Conservation (phyloP, 2,797 vertebrate genomes). For the Anguilla anguilla region DNA sequence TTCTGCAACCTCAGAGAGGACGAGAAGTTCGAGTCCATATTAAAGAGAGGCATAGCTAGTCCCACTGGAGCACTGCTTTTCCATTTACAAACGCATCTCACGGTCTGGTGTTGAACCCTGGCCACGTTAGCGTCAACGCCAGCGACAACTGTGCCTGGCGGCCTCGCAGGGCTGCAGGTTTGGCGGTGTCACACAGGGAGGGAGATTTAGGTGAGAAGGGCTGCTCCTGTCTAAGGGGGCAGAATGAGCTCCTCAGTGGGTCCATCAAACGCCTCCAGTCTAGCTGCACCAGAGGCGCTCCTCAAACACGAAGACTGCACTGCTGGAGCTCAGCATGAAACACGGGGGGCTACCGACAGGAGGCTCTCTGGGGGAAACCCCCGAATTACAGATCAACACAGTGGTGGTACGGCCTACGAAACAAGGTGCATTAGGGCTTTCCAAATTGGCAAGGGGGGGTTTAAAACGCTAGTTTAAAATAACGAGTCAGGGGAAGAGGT, state of each 20-base stretch:
- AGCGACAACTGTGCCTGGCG: not conserved
- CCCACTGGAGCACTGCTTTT: not conserved
- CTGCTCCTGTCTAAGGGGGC: not conserved
- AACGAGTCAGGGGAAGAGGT: not conserved
- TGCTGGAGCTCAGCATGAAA: not conserved
- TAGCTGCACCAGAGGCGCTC: not conserved
- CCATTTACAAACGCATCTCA: not conserved
- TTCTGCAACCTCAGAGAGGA: too few species aligned
- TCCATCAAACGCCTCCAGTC: not conserved
- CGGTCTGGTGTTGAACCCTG: not conserved
- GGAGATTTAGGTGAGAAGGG: not conserved
- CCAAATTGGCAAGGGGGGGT: not conserved
- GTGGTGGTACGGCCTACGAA: not conserved
- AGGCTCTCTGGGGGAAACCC: not conserved
- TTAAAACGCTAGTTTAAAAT: not conserved
- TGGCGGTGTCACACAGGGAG: not conserved
- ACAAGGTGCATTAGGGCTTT: not conserved
- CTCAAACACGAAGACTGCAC: not conserved
- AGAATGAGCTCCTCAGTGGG: not conserved
- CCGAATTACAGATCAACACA: not conserved
- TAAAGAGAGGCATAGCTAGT: not conserved
- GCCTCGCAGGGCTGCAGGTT: too few species aligned
- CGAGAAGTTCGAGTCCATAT: too few species aligned
- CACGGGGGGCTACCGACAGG: too few species aligned
- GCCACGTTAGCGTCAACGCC: too few species aligned